Evolutionary conservation across 2,888 invertebrate species (phyloP), one percentile per base, ranked within the genome.

Genomic region (Agrilus mali): DNA sequence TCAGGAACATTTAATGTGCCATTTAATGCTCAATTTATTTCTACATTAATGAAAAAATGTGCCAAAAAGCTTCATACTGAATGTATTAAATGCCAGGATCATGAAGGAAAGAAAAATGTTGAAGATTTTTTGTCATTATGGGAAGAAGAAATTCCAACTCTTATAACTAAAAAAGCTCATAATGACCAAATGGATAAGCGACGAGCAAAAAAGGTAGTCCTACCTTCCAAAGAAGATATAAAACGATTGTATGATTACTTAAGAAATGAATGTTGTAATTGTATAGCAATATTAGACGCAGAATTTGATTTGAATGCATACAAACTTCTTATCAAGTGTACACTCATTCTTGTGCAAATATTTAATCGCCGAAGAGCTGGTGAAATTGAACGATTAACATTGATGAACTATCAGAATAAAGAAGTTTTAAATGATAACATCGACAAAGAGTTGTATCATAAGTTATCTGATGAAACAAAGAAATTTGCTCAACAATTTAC

Each of bases 361-460:
- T 52, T 51, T 36, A 52, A 52, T 36, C 35, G 50, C 39, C 41
- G 48, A 16, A 14, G 49, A 42, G 46, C 51, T 27, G n/a, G n/a
- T n/a, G n/a, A n/a, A n/a, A n/a, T n/a, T 48, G 48, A 20, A 45
- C 50, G 45, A 40, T 50, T 7, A 41, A 50, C 47, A 14, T 32
- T 41, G 10, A 43, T 50, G 16, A 31, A 17, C 31, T 45, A 50
- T 37, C 45, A 33, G 33, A 39, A 44, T 34, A 34, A 38, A 12
- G 38, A 47, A 27, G 31, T n/a, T 35, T 36, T 47, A 10, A 32
- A 45, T 42, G 38, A 36, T 22, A 12, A 43, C 10, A 37, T 38
- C 37, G 34, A 46, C 41, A 10, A 31, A 5, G 46, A 38, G 13
- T 13, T 42, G 3, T 46, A 40, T 22, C 17, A 39, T 2, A 42